Evolutionary conservation across 2,888 invertebrate species (phyloP).

Genomic region (Teleogryllus oceanicus): DNA sequence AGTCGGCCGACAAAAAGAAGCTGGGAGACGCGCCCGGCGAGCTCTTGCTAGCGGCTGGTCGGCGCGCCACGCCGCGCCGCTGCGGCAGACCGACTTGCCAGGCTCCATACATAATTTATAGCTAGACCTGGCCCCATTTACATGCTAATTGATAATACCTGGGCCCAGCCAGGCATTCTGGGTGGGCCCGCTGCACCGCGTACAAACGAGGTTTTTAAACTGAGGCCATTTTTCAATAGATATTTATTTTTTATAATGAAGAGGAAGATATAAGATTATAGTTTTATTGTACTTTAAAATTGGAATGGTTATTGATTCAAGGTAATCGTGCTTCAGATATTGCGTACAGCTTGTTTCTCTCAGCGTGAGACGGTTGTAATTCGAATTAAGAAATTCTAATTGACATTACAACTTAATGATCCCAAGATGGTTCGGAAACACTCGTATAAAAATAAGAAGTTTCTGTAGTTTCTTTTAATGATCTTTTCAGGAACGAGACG

Average conservation of each 20-base stretch:
- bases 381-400: constrained; percentile 18
- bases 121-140: constrained; percentile 33
- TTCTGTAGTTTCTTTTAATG: not conserved
- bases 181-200: constrained; percentile 19
- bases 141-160: constrained; percentile 37
- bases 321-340: constrained; percentile 5
- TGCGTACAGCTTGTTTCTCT: not conserved
- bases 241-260: constrained; percentile 18
- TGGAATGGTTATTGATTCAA: constrained; percentile 18
- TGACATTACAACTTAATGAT: not conserved
- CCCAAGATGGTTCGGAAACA: not conserved
- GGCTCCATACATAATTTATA: constrained; percentile 36
- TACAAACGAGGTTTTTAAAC: constrained; percentile 29
- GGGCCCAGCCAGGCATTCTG: constrained; percentile 21
- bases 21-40: constrained; percentile 4
- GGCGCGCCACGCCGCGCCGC: not conserved
- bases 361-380: not conserved
- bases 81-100: constrained; percentile 22
- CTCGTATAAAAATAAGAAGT: not conserved
- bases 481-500: too few relatives aligned
- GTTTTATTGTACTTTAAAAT: not conserved
- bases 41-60: not conserved
- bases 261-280: not conserved
- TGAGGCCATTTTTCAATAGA: constrained; percentile 28
- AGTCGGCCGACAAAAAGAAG: constrained; percentile 22